Percentiles rank a stretch among this genome's conserved stretches.
Conservation (phyloP, 2,113 vertebrate genomes). For the Arenaria interpres region DNA sequence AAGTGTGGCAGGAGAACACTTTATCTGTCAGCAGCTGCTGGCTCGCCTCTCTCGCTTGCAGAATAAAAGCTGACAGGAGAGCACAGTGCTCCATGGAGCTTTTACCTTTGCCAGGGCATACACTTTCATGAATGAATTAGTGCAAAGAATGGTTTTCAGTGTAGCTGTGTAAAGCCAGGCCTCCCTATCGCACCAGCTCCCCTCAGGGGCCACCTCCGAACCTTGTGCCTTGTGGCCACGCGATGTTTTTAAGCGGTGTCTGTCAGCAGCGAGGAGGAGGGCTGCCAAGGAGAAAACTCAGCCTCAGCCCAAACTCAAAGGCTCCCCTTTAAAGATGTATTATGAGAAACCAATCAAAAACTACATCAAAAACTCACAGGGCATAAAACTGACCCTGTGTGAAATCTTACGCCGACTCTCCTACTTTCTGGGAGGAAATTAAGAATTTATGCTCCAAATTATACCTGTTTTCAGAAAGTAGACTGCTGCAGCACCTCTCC, state of each 20-base stretch:
- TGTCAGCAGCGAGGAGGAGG: neutral
- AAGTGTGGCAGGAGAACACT: conserved; percentile 5
- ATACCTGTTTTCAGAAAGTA: neutral
- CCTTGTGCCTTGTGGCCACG: neutral
- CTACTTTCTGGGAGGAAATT: neutral
- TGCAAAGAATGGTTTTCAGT: neutral
- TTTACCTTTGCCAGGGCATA: neutral
- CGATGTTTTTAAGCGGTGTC: fast-evolving
- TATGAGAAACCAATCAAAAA: neutral
- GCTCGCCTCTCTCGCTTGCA: neutral
- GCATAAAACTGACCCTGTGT: neutral
- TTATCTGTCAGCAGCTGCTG: conserved; percentile 16
- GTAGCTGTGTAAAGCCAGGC: neutral
- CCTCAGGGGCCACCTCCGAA: neutral
- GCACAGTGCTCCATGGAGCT: neutral
- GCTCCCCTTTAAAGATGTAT: neutral
- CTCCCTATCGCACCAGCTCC: neutral
- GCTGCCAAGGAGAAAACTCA: neutral
- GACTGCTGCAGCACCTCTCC: neutral
- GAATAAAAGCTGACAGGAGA: conserved; percentile 5
- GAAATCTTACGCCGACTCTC: neutral
- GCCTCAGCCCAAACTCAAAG: neutral
- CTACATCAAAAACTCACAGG: neutral
- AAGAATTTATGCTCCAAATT: neutral
- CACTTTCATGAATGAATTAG: neutral